Evolutionary conservation across 2,113 vertebrate genomes (phyloP), one percentile per base, ranked within the genome.

Genomic region (Benitochromis conjunctus): DNA sequence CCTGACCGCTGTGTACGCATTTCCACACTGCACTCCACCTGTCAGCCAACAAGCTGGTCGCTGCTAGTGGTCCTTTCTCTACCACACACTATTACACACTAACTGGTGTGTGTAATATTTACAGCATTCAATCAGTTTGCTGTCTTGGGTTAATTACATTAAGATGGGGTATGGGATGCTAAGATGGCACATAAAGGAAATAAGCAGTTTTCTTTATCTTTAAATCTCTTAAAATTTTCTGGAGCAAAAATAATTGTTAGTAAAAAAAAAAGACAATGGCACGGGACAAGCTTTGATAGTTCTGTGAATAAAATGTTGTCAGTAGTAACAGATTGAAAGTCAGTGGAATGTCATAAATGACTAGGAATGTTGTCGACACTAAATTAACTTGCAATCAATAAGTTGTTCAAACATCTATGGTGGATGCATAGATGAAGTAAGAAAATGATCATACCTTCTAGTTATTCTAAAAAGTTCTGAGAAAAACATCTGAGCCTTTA

Each of bases 11-110:
- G 81, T 18, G 12, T 4, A 66, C 60, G 55, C 79, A 86, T 86
- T 84, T 80, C 76, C 83, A 69, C 51, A 81, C 43, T 66, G 81
- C 79, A 57, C 85, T 80, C 88, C 54, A 86, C 92, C 83, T 81
- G 82, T 81, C 80, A 74, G 16, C 85, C 78, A 71, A 81, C 79
- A 24, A 1, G 38, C 7, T 48, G 51, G n/a, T 26, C 34, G 19
- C 16, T 64, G 58, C 26, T 54, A 38, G 29, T 3, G 13, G 71
- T 9, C 5, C 9, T 81, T 62, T 79, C 18, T 69, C n/a, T n/a
- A n/a, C n/a, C n/a, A n/a, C n/a, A n/a, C n/a, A n/a, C n/a, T n/a
- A n/a, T n/a, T n/a, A n/a, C 19, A 21, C 18, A 18, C 8, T n/a
- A 19, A 9, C 7, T 54, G 18, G 51, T 54, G 9, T 26, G 26